Base-by-base conservation (phyloP, 1,140 invertebrate species). In the Trypoxylus dichotomus region DNA sequence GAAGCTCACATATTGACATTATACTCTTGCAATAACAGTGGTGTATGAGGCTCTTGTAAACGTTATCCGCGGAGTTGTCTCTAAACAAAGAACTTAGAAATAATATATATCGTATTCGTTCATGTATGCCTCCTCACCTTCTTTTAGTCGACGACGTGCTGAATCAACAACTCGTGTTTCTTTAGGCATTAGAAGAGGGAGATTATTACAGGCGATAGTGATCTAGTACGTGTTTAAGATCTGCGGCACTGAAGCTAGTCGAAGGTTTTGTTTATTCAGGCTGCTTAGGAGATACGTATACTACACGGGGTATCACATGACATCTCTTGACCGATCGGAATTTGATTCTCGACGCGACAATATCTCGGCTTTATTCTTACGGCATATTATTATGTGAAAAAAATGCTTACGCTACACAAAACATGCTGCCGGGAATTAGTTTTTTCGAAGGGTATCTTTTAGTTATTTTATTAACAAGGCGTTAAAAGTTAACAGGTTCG, bases 281-380 rank as follows among this genome's bases (percentile, higher is more conserved):
- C 60, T 76, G 78, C 25, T 76, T 15, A 27, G 10, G 58, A 78
- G 73, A 77, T 75, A 71, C 54, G 77, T 5, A 78, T 76, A 79
- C 78, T 74, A 32, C 42, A 42, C 24, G 13, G 5, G 29, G 74
- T 78, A 78, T 76, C 77, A 76, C 74, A 77, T 79, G 47, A 76
- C 78, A 79, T 75, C 78, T 75, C 76, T 75, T 78, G 74, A 78
- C 74, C 78, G 75, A 76, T 76, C 63, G 78, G 78, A 78, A 78
- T 78, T 78, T 75, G 77, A 78, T 78, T 47, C 74, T 24, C 29
- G n/a, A 7, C 58, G 47, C 27, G 24, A 68, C 27, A 24, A 68
- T 68, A 68, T 68, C 60, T 68, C 24, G 8, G 27, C 8, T 29
- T 13, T 68, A 24, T 24, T 29, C 24, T 27, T 8, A 0, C 3